Conservation (phyloP, 2,888 invertebrate species). For the Adelognathus sp. region DNA sequence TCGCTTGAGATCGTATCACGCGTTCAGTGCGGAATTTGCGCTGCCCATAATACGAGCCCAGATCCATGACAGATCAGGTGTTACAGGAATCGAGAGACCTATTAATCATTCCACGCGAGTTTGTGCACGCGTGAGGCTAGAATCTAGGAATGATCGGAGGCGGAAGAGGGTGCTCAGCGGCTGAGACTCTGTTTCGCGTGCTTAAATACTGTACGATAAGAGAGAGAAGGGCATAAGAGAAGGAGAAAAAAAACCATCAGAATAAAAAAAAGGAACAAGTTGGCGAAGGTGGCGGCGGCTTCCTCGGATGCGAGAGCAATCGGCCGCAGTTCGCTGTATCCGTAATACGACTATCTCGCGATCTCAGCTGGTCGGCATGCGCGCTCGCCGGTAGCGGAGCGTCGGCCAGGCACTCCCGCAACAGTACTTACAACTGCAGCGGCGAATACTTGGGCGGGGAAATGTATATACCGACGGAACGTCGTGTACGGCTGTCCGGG, state of each 20-base stretch:
- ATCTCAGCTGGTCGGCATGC: slow-evolving; percentile 71
- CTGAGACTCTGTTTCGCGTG: neutral
- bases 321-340: slow-evolving; percentile 66
- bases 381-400: slow-evolving; percentile 58
- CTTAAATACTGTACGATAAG: neutral
- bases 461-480: slow-evolving; percentile 40
- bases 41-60: neutral
- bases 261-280: slow-evolving; percentile 53
- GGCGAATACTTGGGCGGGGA: slow-evolving; percentile 56
- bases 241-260: slow-evolving; percentile 11
- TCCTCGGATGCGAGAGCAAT: slow-evolving; percentile 65
- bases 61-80: slow-evolving; percentile 67
- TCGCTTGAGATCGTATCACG: neutral
- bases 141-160: slow-evolving; percentile 51
- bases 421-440: slow-evolving; percentile 38
- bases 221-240: slow-evolving; percentile 23
- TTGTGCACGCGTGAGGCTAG: slow-evolving; percentile 32
- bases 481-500: slow-evolving; percentile 57
- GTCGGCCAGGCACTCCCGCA: slow-evolving; percentile 32
- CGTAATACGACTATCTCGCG: slow-evolving; percentile 76
- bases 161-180: slow-evolving; percentile 18
- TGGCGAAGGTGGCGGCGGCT: slow-evolving; percentile 46
- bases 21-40: neutral
- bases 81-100: slow-evolving; percentile 63
- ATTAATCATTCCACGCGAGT: slow-evolving; percentile 69